Conservation (phyloP, 2,113 vertebrate species). For the Herpailurus yagouaroundi region DNA sequence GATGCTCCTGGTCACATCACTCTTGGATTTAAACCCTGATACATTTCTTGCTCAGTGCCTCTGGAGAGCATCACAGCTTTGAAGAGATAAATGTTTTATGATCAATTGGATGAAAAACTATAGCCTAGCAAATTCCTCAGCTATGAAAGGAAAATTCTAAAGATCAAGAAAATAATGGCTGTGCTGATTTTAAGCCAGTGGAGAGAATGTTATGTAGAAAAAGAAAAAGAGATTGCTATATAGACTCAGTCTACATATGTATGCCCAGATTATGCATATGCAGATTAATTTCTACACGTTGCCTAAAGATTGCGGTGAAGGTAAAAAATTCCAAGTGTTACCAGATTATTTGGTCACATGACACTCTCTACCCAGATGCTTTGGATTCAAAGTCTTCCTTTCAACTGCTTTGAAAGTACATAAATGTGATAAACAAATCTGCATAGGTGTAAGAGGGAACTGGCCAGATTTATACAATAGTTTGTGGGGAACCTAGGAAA, state of each 20-base stretch:
- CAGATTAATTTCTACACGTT: neutral
- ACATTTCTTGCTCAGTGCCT: neutral
- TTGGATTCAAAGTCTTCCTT: neutral
- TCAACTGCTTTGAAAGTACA: neutral
- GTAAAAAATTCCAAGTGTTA: neutral
- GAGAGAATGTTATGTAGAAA: neutral
- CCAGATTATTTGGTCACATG: neutral
- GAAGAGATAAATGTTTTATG: neutral
- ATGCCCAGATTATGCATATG: neutral
- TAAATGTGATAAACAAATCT: neutral
- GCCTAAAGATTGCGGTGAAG: neutral
- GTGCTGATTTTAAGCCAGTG: neutral
- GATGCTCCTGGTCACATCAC: fast-evolving
- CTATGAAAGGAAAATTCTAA: slow-evolving; percentile 45
- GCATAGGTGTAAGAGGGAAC: neutral
- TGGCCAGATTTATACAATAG: neutral
- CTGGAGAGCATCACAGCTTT: neutral
- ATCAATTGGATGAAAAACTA: slow-evolving; percentile 7
- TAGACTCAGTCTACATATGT: neutral
- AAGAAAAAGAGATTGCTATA: neutral
- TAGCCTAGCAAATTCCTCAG: neutral
- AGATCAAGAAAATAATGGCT: neutral
- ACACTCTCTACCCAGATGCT: neutral
- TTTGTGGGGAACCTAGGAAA: neutral
- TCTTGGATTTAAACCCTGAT: neutral